Percentiles rank a stretch among this genome's conserved stretches.
These are phyloP conservation scores for Carassius carassius DNA, from an alignment of 2,113 vertebrate genomes.

Conservation along the genomic window DNA sequence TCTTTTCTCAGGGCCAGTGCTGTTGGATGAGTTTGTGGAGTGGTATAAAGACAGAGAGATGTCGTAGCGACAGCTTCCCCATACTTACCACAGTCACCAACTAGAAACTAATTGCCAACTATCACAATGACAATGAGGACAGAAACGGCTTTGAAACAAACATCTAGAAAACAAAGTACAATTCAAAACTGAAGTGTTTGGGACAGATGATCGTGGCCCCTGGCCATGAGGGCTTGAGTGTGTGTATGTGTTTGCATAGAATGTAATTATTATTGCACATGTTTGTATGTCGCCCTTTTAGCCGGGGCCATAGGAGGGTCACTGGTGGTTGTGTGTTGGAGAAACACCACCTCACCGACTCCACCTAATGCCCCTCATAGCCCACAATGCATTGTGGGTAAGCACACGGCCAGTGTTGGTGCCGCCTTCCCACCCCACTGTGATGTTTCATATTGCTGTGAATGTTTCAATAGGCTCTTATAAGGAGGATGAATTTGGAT, in stretches of 20 bases:
- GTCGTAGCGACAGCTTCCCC: constrained; percentile 78
- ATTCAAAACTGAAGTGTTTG: constrained; percentile 59
- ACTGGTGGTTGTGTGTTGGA: constrained; percentile 61
- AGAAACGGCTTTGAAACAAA: constrained; percentile 63
- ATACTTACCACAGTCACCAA: constrained; percentile 42
- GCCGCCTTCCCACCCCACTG: constrained; percentile 83
- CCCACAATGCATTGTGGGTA: constrained; percentile 84
- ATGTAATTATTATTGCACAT: constrained; percentile 78
- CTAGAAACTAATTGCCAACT: constrained; percentile 47
- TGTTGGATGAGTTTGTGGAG: constrained; percentile 99
- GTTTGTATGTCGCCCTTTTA: constrained; percentile 83
- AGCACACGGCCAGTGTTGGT: constrained; percentile 80
- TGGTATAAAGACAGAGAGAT: constrained; percentile 99
- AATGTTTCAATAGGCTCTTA: constrained; percentile 77
- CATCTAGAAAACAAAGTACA: constrained; percentile 69
- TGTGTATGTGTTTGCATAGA: constrained; percentile 31
- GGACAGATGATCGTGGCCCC: constrained; percentile 67
- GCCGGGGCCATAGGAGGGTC: constrained; percentile 75
- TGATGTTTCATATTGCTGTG: constrained; percentile 94
- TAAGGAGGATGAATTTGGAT: constrained; percentile 30
- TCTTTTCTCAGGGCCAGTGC: constrained; percentile 87
- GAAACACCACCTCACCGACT: constrained; percentile 71
- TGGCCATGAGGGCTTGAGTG: constrained; percentile 33
- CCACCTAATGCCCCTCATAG: constrained; percentile 81
- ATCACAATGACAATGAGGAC: constrained; percentile 69